A percentile compares a stretch with the other conserved stretches of the same genome.
phyloP scores from a whole-genome alignment of 2,797 vertebrate genomes.

The Clarias laeviceps region DNA sequence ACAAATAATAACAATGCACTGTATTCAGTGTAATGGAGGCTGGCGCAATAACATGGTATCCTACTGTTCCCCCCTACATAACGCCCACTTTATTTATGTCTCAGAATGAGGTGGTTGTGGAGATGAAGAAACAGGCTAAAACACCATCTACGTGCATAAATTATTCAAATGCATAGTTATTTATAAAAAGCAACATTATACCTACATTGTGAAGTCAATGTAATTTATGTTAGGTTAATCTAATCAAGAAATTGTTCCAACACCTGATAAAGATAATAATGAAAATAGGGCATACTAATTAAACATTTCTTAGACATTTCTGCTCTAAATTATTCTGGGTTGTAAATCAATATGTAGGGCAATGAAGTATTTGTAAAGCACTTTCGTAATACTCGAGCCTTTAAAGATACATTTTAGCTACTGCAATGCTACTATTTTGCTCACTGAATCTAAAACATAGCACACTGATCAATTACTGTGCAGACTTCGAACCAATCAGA shows the following conservation, averaged over 20 bases:
- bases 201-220: constrained; percentile 70
- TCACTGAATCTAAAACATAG: constrained; percentile 60
- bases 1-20: constrained; percentile 91
- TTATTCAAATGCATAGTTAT: constrained; percentile 76
- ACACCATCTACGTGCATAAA: constrained; percentile 71
- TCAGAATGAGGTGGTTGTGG: constrained; percentile 73
- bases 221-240: constrained; percentile 68
- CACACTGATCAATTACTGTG: constrained; percentile 75
- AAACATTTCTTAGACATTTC: constrained; percentile 43
- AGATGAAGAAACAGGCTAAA: constrained; percentile 74
- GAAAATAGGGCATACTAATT: constrained; percentile 58
- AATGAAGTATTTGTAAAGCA: constrained; percentile 27
- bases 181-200: constrained; percentile 68
- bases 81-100: constrained; percentile 78
- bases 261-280: constrained; percentile 47
- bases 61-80: constrained; percentile 80
- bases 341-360: constrained; percentile 48
- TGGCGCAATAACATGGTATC: constrained; percentile 90
- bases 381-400: constrained; percentile 33
- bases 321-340: constrained; percentile 49
- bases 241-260: constrained; percentile 62
- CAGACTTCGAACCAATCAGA: constrained; percentile 72
- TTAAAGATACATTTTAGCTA: constrained; percentile 23
- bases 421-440: constrained; percentile 40
- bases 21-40: constrained; percentile 87